Evolutionary conservation across 2,113 vertebrate species (phyloP).

Genomic region (Muntiacus muntjak): DNA sequence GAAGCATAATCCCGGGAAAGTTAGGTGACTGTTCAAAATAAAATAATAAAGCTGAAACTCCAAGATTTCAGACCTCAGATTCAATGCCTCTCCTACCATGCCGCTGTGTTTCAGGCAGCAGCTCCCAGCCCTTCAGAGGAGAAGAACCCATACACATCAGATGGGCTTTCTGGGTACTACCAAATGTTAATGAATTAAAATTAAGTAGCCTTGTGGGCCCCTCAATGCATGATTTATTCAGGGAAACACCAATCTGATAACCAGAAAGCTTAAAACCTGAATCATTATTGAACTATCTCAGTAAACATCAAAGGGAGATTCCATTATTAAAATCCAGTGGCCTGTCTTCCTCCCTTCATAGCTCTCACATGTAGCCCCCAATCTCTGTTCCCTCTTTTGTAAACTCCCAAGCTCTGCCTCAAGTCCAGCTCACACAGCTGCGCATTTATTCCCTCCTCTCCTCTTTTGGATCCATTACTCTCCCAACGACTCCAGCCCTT

Average conservation of each 20-base stretch:
- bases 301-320: neutral
- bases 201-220: neutral
- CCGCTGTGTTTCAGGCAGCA: neutral
- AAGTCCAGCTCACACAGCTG: neutral
- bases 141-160: neutral
- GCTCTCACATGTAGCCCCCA: neutral
- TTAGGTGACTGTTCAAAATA: neutral
- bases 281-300: neutral
- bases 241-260: neutral
- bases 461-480: neutral
- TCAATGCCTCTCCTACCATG: neutral
- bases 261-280: neutral
- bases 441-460: neutral
- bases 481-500: neutral
- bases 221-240: neutral
- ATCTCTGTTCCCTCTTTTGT: neutral
- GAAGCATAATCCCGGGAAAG: neutral
- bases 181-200: neutral
- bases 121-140: neutral
- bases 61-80: neutral
- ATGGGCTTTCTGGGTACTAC: neutral
- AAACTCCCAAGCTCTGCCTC: neutral
- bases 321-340: neutral
- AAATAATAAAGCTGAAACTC: neutral
- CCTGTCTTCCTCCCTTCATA: neutral